Evolutionary conservation across 2,113 vertebrate species (phyloP), one percentile per base, ranked within the genome.

Genomic region (Actinemys pallida): DNA sequence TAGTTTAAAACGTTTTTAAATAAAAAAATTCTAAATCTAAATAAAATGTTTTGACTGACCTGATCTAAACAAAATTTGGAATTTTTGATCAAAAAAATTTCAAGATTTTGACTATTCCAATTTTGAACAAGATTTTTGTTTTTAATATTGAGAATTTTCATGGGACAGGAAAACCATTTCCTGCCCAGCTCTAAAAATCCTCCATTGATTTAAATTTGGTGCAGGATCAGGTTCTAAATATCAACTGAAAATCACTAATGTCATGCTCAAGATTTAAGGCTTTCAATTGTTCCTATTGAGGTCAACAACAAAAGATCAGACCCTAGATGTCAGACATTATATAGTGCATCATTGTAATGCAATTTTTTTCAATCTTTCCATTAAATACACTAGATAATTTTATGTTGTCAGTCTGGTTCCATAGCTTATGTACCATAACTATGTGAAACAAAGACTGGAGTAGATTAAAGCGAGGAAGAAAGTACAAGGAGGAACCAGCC

Each of bases 331-430:
- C 92, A 96, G 84, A 83, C 87, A 93, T 93, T 96, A 92, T 92
- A 54, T 22, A 65, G 69, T 81, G 81, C 95, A 94, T 94, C n/a
- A 0, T 85, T 90, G 83, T 53, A 90, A 95, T 94, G 93, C 76
- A 95, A 94, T 97, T 95, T 97, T 95, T 96, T 95, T 96, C 94
- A 93, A 62, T 97, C 92, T 96, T 95, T 97, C 96, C 92, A 83
- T 94, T 95, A 97, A 92, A 75, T 1, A 1, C 81, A 89, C 90
- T 92, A 89, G 93, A 93, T 96, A 95, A 95, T 96, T 95, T 96
- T 96, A 93, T 39, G 53, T 62, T 87, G 93, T 96, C 27, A 4
- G 79, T 90, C 93, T 90, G 93, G 3, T 0, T 2, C 1, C 81
- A 83, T 0, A 0, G 94, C 86, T 97, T 95, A 90, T 29, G 81